These are phyloP conservation scores for Rana temporaria DNA, from an alignment of 2,113 vertebrate species.

Conservation along the genomic window DNA sequence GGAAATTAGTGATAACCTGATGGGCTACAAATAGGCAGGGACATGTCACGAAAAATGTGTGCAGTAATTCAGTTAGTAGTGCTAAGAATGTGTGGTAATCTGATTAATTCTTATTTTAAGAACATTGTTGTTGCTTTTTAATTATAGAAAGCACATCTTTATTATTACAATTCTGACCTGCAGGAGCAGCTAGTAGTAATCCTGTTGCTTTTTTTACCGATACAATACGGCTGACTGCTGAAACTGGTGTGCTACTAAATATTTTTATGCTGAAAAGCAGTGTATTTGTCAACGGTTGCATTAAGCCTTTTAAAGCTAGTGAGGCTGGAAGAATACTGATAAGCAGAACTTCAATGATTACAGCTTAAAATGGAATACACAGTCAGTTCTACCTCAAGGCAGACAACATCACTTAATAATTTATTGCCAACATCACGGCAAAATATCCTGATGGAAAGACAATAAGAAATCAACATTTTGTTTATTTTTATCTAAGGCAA, in stretches of 20 bases:
- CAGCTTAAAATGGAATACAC: slow-evolving; percentile 1
- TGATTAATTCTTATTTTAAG: slow-evolving; percentile 31
- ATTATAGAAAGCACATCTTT: slow-evolving; percentile 34
- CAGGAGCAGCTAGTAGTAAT: slow-evolving; percentile 26
- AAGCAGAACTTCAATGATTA: slow-evolving; percentile 37
- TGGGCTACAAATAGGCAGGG: not conserved
- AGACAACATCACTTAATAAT: slow-evolving; percentile 2
- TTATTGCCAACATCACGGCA: not conserved
- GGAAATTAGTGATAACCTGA: slow-evolving; percentile 17
- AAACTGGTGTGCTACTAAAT: slow-evolving; percentile 12
- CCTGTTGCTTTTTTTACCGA: slow-evolving; percentile 10
- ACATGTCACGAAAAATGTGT: not conserved
- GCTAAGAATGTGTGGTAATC: slow-evolving; percentile 10
- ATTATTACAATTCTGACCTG: slow-evolving; percentile 11
- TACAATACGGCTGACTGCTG: slow-evolving; percentile 5
- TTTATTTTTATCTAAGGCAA: not conserved
- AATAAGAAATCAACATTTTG: not conserved
- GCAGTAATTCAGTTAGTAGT: slow-evolving; percentile 7
- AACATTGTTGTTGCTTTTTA: slow-evolving; percentile 22
- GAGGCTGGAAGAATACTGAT: slow-evolving; percentile 38
- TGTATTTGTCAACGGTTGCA: slow-evolving; percentile 30
- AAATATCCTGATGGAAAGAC: not conserved
- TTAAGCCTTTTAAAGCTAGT: slow-evolving; percentile 36
- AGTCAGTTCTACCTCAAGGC: not conserved
- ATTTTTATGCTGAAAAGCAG: slow-evolving; percentile 27